Evolutionary conservation across 2,888 invertebrate genomes (phyloP).

Genomic region (Serripes groenlandicus): DNA sequence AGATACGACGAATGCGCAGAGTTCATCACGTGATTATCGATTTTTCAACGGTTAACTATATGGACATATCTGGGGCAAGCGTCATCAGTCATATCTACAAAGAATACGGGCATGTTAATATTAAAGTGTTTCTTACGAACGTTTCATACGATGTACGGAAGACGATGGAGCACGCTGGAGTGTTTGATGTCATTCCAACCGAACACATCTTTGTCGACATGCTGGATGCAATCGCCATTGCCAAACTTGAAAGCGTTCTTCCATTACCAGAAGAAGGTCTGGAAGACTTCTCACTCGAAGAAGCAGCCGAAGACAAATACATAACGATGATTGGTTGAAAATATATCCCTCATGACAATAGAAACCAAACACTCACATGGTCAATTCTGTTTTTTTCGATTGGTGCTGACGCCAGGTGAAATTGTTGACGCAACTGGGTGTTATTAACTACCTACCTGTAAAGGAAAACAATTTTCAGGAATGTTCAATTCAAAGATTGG

Average conservation of each 20-base stretch:
- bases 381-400: no score
- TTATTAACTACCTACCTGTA: no score
- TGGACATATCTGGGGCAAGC: slow-evolving; percentile 82
- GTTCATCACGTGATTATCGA: slow-evolving; percentile 81
- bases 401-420: no score
- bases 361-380: no score
- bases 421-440: no score
- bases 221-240: slow-evolving; percentile 77
- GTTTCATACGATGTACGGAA: slow-evolving; percentile 73
- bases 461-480: no score
- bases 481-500: no score
- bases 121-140: slow-evolving; percentile 78
- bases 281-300: slow-evolving; percentile 79
- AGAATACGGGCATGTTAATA: slow-evolving; percentile 81
- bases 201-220: slow-evolving; percentile 77
- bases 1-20: slow-evolving; percentile 75
- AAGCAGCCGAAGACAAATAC: slow-evolving; percentile 81
- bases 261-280: slow-evolving; percentile 72
- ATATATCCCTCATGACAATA: no score
- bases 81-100: slow-evolving; percentile 78
- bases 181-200: slow-evolving; percentile 77
- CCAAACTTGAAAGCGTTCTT: slow-evolving; percentile 71
- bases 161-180: slow-evolving; percentile 78
- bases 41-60: slow-evolving; percentile 79
- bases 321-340: slow-evolving; percentile 68